Conservation (phyloP, 2,888 invertebrate species). For the Drosophila pseudotalamancana region DNA sequence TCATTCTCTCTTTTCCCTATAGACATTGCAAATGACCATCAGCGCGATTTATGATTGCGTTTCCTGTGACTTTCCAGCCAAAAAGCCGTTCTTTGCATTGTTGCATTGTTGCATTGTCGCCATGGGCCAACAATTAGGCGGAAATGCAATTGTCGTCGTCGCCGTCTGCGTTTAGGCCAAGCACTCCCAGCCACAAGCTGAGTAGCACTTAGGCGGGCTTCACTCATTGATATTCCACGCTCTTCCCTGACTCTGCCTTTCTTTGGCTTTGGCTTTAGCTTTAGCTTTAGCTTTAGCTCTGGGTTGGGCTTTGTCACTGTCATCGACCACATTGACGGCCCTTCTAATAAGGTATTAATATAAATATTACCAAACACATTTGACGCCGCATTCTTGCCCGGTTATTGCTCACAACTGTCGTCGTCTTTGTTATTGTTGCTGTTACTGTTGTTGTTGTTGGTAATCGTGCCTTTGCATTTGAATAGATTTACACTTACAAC, state of each 20-base stretch:
- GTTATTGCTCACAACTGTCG: conserved; percentile 47
- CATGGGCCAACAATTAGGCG: conserved; percentile 52
- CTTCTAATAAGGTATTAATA: conserved; percentile 80
- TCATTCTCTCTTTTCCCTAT: not conserved
- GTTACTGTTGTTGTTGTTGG: conserved; percentile 17
- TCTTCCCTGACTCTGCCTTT: conserved; percentile 18
- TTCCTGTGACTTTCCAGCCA: conserved; percentile 50
- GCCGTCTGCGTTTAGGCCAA: conserved; percentile 28
- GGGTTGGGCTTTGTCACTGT: conserved; percentile 23
- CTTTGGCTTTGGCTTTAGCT: conserved; percentile 7
- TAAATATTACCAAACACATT: conserved; percentile 59
- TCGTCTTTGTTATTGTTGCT: conserved; percentile 3
- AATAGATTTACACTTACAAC: conserved; percentile 34
- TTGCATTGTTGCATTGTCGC: conserved; percentile 44
- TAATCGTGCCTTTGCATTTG: conserved; percentile 66
- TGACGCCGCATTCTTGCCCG: conserved; percentile 45
- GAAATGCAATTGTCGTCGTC: conserved; percentile 68
- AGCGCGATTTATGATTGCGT: conserved; percentile 69
- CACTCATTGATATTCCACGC: conserved; percentile 71
- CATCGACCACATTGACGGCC: conserved; percentile 38
- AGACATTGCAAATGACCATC: conserved; percentile 43
- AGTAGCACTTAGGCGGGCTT: conserved; percentile 1
- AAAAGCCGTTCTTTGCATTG: conserved; percentile 18
- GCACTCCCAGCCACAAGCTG: conserved; percentile 13
- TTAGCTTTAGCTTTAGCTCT: conserved; percentile 12